These are phyloP conservation scores for Zosterops japonicus DNA, from an alignment of 2,113 vertebrate species.

Conservation along the genomic window DNA sequence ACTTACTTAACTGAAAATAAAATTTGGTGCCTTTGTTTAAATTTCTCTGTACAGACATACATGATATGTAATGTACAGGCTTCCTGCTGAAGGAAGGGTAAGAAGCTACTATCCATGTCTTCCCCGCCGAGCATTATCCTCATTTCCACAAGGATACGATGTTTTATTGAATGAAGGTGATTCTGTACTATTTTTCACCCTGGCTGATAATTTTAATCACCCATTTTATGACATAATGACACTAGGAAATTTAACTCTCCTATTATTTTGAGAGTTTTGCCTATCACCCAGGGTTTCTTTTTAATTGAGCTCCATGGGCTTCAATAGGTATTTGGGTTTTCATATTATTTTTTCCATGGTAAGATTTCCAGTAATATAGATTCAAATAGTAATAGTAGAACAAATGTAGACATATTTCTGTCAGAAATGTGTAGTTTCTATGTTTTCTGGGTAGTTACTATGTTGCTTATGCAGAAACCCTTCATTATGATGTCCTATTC, in stretches of 20 bases:
- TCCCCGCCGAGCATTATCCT: neutral
- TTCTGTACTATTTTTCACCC: neutral
- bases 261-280: neutral
- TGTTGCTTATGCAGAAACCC: neutral
- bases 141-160: neutral
- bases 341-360: neutral
- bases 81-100: neutral
- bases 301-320: neutral
- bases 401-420: neutral
- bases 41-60: neutral
- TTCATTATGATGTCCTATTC: neutral
- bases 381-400: neutral
- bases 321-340: neutral
- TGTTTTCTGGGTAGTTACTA: neutral
- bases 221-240: neutral
- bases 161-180: neutral
- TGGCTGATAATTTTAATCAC: neutral
- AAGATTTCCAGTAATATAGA: neutral
- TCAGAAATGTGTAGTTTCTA: neutral
- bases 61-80: accelerated
- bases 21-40: neutral
- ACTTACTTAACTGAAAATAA: neutral
- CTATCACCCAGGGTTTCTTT: neutral
- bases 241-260: neutral
- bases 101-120: neutral